Percentiles rank a stretch among this genome's conserved stretches.
These are phyloP conservation scores for Enteromius viviparus DNA, from an alignment of 2,797 vertebrate genomes.

Conservation along the genomic window DNA sequence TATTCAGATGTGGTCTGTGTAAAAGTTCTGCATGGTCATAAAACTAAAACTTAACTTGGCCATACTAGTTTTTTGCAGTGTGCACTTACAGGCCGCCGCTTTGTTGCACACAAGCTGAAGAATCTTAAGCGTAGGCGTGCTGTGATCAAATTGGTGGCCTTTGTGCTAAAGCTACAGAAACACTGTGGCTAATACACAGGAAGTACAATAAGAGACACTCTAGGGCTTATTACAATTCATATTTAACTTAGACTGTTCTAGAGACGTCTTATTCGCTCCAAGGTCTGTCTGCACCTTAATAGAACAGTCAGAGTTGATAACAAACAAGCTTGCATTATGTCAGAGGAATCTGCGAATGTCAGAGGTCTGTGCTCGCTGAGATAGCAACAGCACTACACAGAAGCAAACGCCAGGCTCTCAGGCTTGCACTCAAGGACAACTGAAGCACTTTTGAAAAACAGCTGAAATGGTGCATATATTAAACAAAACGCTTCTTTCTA, in stretches of 20 bases:
- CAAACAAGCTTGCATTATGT: slow-evolving; percentile 33
- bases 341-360: slow-evolving; percentile 42
- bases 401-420: not conserved
- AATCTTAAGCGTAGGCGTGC: slow-evolving; percentile 48
- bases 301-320: slow-evolving; percentile 18
- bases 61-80: not conserved
- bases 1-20: not conserved
- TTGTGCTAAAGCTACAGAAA: slow-evolving; percentile 3
- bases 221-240: not conserved
- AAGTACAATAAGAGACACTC: not conserved
- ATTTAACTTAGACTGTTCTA: not conserved
- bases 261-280: not conserved
- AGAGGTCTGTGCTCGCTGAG: slow-evolving; percentile 32
- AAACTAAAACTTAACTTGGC: not conserved
- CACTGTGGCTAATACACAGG: slow-evolving; percentile 25
- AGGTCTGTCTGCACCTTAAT: not conserved
- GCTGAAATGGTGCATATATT: not conserved
- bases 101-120: slow-evolving; percentile 37
- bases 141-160: slow-evolving; percentile 41
- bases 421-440: not conserved
- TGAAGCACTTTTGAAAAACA: not conserved
- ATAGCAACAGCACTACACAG: slow-evolving; percentile 19
- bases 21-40: not conserved
- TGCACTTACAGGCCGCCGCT: not conserved
- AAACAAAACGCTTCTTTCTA: not conserved